These are phyloP conservation scores for Miniopterus natalensis DNA, from an alignment of 2,113 vertebrate species.

Conservation along the genomic window DNA sequence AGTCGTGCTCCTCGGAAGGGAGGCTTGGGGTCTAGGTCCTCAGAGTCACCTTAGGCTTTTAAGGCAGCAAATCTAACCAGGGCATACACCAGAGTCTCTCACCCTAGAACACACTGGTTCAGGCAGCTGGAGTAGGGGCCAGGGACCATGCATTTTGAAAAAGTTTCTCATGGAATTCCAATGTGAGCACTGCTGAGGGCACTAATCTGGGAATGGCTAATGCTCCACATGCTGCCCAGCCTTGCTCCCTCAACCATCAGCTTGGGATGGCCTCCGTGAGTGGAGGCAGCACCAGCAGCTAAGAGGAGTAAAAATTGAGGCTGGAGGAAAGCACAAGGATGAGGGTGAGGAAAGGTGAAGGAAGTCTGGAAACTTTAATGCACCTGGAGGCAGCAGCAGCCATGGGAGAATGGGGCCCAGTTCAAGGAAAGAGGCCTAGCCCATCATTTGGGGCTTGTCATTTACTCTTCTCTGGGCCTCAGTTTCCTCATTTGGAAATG, in stretches of 20 bases:
- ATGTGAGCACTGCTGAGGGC: background rate
- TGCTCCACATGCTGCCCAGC: background rate
- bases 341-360: background rate
- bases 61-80: background rate
- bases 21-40: background rate
- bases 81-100: background rate
- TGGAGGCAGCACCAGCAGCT: background rate
- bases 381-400: too few species aligned
- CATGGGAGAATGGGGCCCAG: background rate
- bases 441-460: background rate
- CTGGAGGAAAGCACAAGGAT: background rate
- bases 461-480: background rate
- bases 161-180: background rate
- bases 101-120: background rate
- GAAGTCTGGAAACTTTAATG: background rate
- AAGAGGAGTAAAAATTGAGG: background rate
- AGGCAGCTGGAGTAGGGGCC: background rate
- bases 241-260: background rate
- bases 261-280: background rate
- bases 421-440: too few species aligned
- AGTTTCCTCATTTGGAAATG: background rate
- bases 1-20: background rate
- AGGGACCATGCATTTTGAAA: background rate
- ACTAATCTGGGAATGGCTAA: too few species aligned
- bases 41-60: background rate